Conservation (phyloP, 35 echinoderm and acorn worm species). For the Stichopus chloronotus region DNA sequence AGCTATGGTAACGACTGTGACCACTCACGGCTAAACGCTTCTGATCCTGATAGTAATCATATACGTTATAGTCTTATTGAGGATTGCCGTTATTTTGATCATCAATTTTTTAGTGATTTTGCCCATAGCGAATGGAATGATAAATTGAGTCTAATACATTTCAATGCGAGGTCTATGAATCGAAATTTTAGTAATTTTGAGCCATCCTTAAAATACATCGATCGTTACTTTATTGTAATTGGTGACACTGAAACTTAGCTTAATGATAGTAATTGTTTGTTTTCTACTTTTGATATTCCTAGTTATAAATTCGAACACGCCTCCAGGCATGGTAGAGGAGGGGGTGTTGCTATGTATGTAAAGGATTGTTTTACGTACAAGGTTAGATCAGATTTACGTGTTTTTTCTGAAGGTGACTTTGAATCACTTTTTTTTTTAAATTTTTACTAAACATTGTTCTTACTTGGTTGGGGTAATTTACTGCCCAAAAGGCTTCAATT, state of each 20-base stretch:
- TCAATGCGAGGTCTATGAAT: neutral
- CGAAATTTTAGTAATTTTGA: neutral
- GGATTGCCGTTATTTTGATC: neutral
- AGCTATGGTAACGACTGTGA: neutral
- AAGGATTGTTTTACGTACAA: neutral
- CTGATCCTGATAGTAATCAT: neutral
- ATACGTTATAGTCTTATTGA: neutral
- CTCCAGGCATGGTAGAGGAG: neutral
- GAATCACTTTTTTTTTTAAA: neutral
- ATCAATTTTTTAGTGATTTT: neutral
- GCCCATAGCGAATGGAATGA: neutral
- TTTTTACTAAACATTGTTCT: neutral
- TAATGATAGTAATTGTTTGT: neutral
- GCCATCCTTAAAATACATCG: neutral
- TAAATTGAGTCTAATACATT: neutral
- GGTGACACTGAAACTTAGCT: neutral
- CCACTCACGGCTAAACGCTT: neutral
- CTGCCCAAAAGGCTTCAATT: neutral
- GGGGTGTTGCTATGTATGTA: neutral
- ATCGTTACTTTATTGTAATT: neutral
- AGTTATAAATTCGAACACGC: neutral
- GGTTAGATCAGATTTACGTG: neutral
- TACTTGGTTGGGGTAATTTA: neutral
- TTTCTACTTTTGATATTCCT: neutral
- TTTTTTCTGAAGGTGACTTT: neutral